Base-by-base conservation (phyloP, 2,888 invertebrate species). In the Meandrusa payeni region DNA sequence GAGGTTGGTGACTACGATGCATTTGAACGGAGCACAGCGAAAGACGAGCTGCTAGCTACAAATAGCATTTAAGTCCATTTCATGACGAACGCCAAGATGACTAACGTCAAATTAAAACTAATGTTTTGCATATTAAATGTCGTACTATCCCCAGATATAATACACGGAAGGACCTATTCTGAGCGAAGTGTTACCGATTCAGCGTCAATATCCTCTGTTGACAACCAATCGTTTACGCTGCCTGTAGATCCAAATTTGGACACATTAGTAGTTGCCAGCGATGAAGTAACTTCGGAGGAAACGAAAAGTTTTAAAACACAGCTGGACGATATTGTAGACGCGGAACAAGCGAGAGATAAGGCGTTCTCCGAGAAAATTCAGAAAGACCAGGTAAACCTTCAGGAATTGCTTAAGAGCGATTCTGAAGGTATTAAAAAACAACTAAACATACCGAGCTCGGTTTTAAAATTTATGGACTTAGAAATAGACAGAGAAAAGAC, bases 31-130 rank as follows among this genome's bases (percentile, higher is more conserved):
- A 48, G 50, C 37, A 52, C 48, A 45, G 42, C 43, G 39, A 45
- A 50, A 52, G 60, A 51, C 48, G 50, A 49, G 33, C 31, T 33
- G 54, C 51, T 12, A 49, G 20, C 19, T 15, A 37, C 47, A 49
- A 57, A 52, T 44, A 79, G 64, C 49, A 57, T 61, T 58, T 73
- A 55, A 59, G 48, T 38, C 11, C n/a, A n/a, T 23, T 23, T 4
- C 10, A 65, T 28, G 46, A 31, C 6, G 39, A 34, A 12, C 38
- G 19, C 20, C 10, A 57, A 66, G 62, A 87, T 87, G 87, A 86
- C 87, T 37, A 86, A 85, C 69, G 83, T 87, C 5, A 86, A 85
- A 61, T 76, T 87, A 71, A 87, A 87, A 71, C 69, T 85, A 10
- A 80, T 86, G 76, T 85, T 80, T 51, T 85, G 71, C 51, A 69